Evolutionary conservation across 2,797 vertebrate genomes (phyloP).

Genomic region (Muraenolepis orangiensis): DNA sequence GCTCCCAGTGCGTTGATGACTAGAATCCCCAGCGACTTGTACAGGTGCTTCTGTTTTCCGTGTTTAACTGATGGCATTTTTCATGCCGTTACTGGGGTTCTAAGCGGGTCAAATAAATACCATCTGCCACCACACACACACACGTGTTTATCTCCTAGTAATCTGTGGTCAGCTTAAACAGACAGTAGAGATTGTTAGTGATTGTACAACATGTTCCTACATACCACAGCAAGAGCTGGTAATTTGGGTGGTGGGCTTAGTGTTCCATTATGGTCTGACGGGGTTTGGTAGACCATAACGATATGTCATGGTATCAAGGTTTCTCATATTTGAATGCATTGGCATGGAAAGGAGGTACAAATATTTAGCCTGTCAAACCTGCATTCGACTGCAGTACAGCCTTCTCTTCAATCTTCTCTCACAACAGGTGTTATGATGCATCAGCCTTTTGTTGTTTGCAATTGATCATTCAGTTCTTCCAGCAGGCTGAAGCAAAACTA

Average conservation of each 20-base stretch:
- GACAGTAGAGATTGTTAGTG: constrained; percentile 17
- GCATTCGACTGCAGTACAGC: not conserved
- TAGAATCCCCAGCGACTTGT: constrained; percentile 2
- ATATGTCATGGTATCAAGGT: not conserved
- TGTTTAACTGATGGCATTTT: constrained; percentile 24
- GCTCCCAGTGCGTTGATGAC: constrained; percentile 9
- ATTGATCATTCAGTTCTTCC: not conserved
- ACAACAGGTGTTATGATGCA: not conserved
- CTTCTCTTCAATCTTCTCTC: too few species aligned
- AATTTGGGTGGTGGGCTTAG: not conserved
- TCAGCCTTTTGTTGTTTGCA: not conserved
- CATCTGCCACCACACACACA: constrained; percentile 44
- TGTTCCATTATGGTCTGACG: not conserved
- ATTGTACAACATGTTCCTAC: constrained; percentile 35
- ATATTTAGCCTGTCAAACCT: not conserved
- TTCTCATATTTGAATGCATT: not conserved
- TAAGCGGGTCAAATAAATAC: constrained; percentile 28
- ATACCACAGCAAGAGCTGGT: constrained; percentile 20
- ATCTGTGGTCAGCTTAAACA: constrained; percentile 45
- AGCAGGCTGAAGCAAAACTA: not conserved
- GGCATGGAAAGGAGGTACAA: not conserved
- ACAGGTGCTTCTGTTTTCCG: constrained; percentile 19
- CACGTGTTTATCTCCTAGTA: constrained; percentile 10
- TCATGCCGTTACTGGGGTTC: constrained; percentile 23
- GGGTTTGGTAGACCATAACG: too few species aligned